These are phyloP conservation scores for Lasaia peninsularis DNA, from an alignment of 1,140 invertebrate species.

Conservation along the genomic window DNA sequence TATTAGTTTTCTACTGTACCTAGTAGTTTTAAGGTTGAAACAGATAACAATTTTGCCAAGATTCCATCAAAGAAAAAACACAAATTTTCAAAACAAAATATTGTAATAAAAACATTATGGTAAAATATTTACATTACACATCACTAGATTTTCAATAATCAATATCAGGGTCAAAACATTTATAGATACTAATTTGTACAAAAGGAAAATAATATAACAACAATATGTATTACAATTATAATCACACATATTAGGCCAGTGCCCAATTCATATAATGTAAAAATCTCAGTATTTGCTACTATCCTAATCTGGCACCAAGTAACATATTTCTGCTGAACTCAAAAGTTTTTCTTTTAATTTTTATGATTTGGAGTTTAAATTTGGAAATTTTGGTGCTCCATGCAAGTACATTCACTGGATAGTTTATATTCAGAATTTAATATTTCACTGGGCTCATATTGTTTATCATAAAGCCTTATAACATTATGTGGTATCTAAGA, in stretches of 20 bases:
- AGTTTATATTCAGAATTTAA: too few relatives aligned
- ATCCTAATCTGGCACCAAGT: too few relatives aligned
- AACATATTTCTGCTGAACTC: too few relatives aligned
- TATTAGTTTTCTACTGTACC: too few relatives aligned
- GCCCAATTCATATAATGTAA: not conserved
- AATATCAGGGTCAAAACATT: not conserved
- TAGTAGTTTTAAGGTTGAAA: not conserved
- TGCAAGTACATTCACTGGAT: too few relatives aligned
- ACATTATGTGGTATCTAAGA: too few relatives aligned
- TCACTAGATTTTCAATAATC: not conserved
- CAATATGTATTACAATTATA: not conserved
- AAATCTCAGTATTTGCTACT: too few relatives aligned
- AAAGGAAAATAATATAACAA: not conserved
- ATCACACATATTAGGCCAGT: not conserved
- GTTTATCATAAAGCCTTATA: too few relatives aligned
- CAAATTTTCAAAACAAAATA: slow-evolving; percentile 1
- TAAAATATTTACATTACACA: slow-evolving; percentile 3
- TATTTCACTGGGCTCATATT: too few relatives aligned
- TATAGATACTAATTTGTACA: not conserved
- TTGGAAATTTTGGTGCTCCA: too few relatives aligned
- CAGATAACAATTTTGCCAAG: not conserved
- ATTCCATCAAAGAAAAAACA: not conserved
- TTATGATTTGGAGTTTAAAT: too few relatives aligned
- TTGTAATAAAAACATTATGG: not conserved
- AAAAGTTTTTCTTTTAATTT: too few relatives aligned